These are phyloP conservation scores for Leptodactylus fuscus DNA, from an alignment of 2,113 vertebrate species.

Conservation along the genomic window DNA sequence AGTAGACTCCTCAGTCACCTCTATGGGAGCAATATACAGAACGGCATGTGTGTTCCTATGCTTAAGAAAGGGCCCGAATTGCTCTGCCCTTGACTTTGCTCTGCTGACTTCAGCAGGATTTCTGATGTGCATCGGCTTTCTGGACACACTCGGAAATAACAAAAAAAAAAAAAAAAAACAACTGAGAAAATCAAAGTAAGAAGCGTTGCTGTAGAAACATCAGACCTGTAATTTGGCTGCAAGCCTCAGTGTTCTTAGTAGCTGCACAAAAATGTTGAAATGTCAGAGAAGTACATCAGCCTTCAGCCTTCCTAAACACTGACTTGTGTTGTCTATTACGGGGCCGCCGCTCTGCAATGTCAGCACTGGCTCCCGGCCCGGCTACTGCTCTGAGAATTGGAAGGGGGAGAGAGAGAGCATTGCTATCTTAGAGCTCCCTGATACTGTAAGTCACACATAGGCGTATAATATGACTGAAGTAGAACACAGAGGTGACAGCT, in stretches of 20 bases:
- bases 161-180: too few relatives aligned
- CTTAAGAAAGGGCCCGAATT: not conserved
- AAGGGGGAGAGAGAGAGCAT: not conserved
- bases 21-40: too few relatives aligned
- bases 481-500: conserved; percentile 45
- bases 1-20: too few relatives aligned
- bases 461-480: conserved; percentile 24
- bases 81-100: not conserved
- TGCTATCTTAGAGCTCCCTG: conserved; percentile 5
- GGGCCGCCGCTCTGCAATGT: conserved; percentile 46
- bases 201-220: conserved; percentile 15
- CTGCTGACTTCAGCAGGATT: conserved; percentile 1
- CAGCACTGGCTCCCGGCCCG: conserved; percentile 43
- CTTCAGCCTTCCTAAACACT: conserved; percentile 11
- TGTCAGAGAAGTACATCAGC: conserved; percentile 17
- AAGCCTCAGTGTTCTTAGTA: not conserved
- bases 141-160: not conserved
- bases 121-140: not conserved
- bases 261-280: conserved; percentile 25
- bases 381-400: conserved; percentile 18
- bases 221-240: not conserved
- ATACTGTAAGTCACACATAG: conserved; percentile 38
- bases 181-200: not conserved
- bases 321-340: conserved; percentile 28
- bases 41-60: too few relatives aligned